Base-by-base conservation (phyloP, 2,888 invertebrate genomes). In the Drosophila borealis region DNA sequence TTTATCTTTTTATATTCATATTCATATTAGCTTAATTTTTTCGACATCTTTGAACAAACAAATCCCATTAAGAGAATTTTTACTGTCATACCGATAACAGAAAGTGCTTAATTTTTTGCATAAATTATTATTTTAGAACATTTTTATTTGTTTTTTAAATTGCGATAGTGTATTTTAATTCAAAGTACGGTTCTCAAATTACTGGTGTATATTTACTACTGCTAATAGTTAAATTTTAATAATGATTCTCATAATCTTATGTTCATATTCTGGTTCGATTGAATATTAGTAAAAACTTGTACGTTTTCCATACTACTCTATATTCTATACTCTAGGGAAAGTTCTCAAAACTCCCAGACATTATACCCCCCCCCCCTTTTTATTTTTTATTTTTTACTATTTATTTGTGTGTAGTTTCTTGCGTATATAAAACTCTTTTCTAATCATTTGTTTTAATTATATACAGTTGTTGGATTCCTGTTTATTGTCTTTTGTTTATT, bases 401-500 rank as follows among this genome's bases (percentile, higher is more conserved):
- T n/a, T 17, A 13, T 29, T 49, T 41, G 36, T 41, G 13, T 39
- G 14, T 59, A 19, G 29, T 34, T 62, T 4, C n/a, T 33, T 39
- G 36, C 29, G 33, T 10, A 14, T 9, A 4, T 8, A 62, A 21
- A 44, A 34, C 25, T 37, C 19, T 17, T 14, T 59, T 45, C 14
- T 44, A 77, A 59, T 51, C 42, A 68, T 78, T 54, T 73, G 34
- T 69, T 64, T 77, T 69, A 69, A 75, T 75, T 72, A 64, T 73
- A 51, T 42, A 63, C 68, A 77, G 72, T 77, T 68, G 73, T 34
- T 37, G 59, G 29, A 37, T 34, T 48, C 55, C 45, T 54, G 65
- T 71, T 64, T 56, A 72, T 63, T 60, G 53, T 61, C 13, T 51
- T 41, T 62, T 49, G 42, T 50, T 39, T 65, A 45, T 34, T 61